Base-by-base conservation (phyloP, 2,113 vertebrate species). In the Macquaria australasica region DNA sequence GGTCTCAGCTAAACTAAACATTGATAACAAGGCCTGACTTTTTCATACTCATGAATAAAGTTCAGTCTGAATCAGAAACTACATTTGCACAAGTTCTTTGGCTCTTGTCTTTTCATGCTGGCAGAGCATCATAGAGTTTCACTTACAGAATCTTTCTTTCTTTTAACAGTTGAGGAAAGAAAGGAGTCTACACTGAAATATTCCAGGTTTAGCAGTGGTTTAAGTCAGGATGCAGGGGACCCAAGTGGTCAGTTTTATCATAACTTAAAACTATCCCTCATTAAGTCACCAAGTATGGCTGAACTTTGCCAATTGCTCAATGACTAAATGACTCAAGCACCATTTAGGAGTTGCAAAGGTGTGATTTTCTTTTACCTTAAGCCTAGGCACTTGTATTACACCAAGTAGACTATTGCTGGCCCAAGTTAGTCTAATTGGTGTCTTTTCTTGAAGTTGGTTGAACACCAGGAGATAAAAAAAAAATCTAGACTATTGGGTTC, bases 1-100 rank as follows among this genome's bases (percentile, higher is more conserved):
- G 83, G 87, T 82, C 73, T 86, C 84, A 91, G 88, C 89, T 84
- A 78, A 91, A 92, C 85, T 84, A 86, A 89, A 88, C 87, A 88
- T 25, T 83, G 87, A 91, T 90, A 91, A 89, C 70, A 31, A 77
- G 83, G 77, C 56, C 81, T 0, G 56, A 62, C 83, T 78, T 86
- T 53, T 66, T 66, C 88, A 63, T n/a, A 62, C 78, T 89, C 62
- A 73, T 82, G 83, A 85, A 82, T 88, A 88, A 89, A 88, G 85
- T 90, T 90, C 79, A 87, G 81, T 70, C 23, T 56, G 63, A 87
- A 81, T 82, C 53, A 56, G 68, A 55, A 90, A 81, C 12, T 70
- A 77, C 76, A 62, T 83, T 75, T 79, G 43, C 72, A 77, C 60
- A 62, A 71, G 69, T 62, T 76, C 63, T 76, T 56, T 77, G 63